Evolutionary conservation across 2,113 vertebrate species (phyloP).

Genomic region (Archocentrus centrarchus): DNA sequence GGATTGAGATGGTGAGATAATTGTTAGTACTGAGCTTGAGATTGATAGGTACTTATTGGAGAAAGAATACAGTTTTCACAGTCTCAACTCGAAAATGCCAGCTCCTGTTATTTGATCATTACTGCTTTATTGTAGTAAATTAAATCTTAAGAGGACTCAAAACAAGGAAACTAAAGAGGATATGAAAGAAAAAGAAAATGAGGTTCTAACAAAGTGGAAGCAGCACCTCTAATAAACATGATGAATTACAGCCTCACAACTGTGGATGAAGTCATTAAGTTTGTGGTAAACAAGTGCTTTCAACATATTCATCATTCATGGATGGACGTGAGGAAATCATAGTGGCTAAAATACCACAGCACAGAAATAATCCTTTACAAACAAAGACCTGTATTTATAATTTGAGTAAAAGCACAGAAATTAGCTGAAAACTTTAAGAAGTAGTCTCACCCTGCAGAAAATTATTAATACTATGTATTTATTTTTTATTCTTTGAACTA

Average conservation of each 20-base stretch:
- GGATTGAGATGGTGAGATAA: background rate
- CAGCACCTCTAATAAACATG: constrained; percentile 41
- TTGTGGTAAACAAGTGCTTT: constrained; percentile 19
- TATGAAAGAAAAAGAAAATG: background rate
- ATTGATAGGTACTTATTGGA: constrained; percentile 10
- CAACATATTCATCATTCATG: constrained; percentile 34
- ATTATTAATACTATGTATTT: background rate
- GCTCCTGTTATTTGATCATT: background rate
- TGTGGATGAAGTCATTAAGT: constrained; percentile 32
- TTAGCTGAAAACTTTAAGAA: background rate
- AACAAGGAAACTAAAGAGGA: constrained; percentile 1
- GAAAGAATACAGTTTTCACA: background rate
- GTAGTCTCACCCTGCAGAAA: background rate
- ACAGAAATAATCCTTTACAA: background rate
- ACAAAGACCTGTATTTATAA: background rate
- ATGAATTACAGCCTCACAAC: constrained; percentile 36
- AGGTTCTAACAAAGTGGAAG: background rate
- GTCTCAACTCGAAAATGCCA: background rate
- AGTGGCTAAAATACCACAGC: background rate
- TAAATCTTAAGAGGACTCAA: background rate
- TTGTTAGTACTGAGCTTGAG: constrained; percentile 2
- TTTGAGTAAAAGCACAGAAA: background rate
- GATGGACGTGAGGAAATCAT: background rate
- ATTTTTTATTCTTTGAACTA: background rate
- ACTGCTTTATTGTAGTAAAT: constrained; percentile 2